A percentile compares a stretch with the other conserved stretches of the same genome.
Conservation (phyloP, 2,888 invertebrate genomes). For the Petrolisthes manimaculis region DNA sequence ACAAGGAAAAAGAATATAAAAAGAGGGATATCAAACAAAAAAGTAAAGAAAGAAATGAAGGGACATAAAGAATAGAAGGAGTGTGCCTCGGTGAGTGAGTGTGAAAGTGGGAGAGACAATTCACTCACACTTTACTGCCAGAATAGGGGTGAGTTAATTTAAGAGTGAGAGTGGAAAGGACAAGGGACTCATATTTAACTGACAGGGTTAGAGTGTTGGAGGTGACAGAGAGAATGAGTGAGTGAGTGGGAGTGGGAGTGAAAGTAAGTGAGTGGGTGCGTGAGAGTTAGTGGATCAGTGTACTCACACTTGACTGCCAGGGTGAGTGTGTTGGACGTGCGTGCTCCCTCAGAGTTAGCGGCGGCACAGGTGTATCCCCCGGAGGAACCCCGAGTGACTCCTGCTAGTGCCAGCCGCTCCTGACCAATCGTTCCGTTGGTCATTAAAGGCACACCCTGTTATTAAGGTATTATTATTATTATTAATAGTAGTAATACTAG, state of each 20-base stretch:
- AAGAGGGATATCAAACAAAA: neutral
- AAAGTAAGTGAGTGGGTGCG: conserved; percentile 2
- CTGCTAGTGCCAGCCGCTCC: conserved; percentile 25
- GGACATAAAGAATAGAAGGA: neutral
- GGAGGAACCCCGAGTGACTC: conserved; percentile 27
- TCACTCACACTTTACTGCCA: neutral
- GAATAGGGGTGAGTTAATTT: neutral
- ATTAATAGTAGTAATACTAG: neutral
- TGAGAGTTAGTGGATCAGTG: neutral
- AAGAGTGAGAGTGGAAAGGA: neutral
- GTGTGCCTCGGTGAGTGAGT: neutral
- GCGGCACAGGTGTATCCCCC: conserved; percentile 62
- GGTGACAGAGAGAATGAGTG: neutral
- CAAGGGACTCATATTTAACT: neutral
- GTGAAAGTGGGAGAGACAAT: neutral
- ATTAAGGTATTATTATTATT: neutral
- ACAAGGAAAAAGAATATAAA: neutral
- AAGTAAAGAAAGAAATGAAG: neutral
- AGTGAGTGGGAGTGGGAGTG: neutral
- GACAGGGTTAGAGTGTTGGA: neutral
- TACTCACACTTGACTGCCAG: conserved; percentile 60
- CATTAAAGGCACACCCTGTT: conserved; percentile 9
- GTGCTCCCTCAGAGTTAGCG: conserved; percentile 59
- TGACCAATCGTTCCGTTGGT: neutral
- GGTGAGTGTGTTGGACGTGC: conserved; percentile 48